Conservation (phyloP, 2,113 vertebrate genomes). For the Cyanistes caeruleus region DNA sequence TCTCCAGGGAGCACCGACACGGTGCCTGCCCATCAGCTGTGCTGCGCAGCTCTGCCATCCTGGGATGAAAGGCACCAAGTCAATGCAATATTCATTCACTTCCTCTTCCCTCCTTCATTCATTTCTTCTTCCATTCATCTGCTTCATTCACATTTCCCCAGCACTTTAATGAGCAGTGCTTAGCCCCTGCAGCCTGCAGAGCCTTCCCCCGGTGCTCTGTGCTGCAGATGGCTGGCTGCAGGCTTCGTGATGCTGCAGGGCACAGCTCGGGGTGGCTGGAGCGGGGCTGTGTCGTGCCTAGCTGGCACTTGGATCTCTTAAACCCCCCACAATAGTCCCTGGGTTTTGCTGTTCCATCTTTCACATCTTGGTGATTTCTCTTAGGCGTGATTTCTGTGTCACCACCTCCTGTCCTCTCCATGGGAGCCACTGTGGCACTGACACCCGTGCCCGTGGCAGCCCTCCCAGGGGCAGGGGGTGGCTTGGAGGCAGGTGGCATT, state of each 20-base stretch:
- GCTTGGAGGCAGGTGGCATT: background rate
- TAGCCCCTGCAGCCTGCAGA: conserved; percentile 43
- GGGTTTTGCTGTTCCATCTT: background rate
- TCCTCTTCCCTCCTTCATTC: conserved; percentile 64
- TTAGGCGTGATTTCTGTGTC: background rate
- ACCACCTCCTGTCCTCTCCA: fast-evolving
- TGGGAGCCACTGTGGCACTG: fast-evolving
- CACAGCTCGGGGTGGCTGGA: background rate
- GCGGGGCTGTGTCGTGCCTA: fast-evolving
- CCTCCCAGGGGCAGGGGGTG: background rate
- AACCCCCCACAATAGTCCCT: background rate
- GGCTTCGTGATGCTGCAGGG: background rate
- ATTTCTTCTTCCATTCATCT: conserved; percentile 66
- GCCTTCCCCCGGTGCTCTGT: background rate
- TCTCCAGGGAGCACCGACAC: background rate
- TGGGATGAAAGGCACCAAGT: conserved; percentile 44
- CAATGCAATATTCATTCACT: conserved; percentile 69
- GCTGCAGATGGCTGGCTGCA: conserved; percentile 11
- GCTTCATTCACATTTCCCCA: conserved; percentile 61
- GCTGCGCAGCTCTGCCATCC: conserved; percentile 1
- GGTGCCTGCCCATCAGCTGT: background rate
- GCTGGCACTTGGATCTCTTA: background rate
- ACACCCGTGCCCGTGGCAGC: fast-evolving
- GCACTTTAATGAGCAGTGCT: conserved; percentile 44
- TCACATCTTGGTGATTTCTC: background rate